phyloP scores from a whole-genome alignment of 2,113 vertebrate genomes.

The Muntiacus muntjak region DNA sequence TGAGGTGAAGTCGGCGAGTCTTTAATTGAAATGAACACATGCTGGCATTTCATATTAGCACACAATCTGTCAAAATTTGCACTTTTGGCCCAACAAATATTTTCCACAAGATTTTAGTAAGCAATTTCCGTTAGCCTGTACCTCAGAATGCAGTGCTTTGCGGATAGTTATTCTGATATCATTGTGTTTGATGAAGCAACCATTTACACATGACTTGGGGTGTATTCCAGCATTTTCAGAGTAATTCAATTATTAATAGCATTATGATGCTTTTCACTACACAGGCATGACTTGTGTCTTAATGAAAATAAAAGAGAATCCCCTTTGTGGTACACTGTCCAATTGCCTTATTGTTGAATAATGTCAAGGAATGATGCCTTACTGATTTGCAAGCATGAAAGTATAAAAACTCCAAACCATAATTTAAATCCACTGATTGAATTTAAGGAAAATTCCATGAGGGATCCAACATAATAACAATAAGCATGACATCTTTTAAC shows the following conservation, averaged over 20 bases:
- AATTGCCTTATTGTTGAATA: background rate
- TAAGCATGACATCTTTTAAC: background rate
- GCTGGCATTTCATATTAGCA: background rate
- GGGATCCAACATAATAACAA: background rate
- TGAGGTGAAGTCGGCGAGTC: background rate
- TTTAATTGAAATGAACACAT: background rate
- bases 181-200: background rate
- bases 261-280: background rate
- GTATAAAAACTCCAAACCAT: background rate
- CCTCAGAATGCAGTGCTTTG: background rate
- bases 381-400: background rate
- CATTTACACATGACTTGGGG: conserved; percentile 40
- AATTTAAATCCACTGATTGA: background rate
- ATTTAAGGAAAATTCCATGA: background rate
- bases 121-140: conserved; percentile 24
- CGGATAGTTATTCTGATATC: background rate
- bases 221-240: conserved; percentile 35
- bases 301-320: background rate
- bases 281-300: background rate
- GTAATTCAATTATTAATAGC: conserved; percentile 4
- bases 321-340: background rate
- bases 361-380: background rate
- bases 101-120: conserved; percentile 21
- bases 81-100: background rate
- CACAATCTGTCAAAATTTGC: background rate